Percentiles rank a stretch among this genome's conserved stretches.
Conservation (phyloP, 2,113 vertebrate genomes). For the Odobenus rosmarus region DNA sequence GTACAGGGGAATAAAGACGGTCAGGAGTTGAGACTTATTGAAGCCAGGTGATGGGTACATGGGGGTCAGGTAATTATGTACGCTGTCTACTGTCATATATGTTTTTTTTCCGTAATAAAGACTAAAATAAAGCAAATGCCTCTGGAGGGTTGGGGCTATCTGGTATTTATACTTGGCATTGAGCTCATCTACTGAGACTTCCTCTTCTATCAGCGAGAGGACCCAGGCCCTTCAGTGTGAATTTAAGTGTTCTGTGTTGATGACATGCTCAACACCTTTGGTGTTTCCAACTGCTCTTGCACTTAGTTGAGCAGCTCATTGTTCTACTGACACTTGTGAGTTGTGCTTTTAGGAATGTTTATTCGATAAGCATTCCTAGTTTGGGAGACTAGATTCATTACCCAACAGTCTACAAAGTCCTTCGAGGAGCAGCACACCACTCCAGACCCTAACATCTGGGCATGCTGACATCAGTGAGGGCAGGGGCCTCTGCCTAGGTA, state of each 20-base stretch:
- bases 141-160: not conserved
- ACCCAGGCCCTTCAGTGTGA: not conserved
- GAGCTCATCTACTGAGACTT: not conserved
- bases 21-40: not conserved
- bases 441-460: not conserved
- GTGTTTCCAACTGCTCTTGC: not conserved
- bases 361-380: not conserved
- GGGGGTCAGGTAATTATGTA: not conserved
- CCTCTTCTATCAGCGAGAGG: not conserved
- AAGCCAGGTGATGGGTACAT: not conserved
- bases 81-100: not conserved
- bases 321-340: not conserved
- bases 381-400: not conserved
- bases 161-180: not conserved
- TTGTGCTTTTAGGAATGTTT: not conserved
- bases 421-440: not conserved
- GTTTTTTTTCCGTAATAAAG: conserved; percentile 15
- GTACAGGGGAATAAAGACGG: not conserved
- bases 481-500: no score
- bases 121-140: not conserved
- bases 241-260: not conserved
- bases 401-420: not conserved
- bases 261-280: not conserved
- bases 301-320: not conserved
- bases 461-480: not conserved